Conservation (phyloP, 2,888 invertebrate genomes). For the Perdita meconis region DNA sequence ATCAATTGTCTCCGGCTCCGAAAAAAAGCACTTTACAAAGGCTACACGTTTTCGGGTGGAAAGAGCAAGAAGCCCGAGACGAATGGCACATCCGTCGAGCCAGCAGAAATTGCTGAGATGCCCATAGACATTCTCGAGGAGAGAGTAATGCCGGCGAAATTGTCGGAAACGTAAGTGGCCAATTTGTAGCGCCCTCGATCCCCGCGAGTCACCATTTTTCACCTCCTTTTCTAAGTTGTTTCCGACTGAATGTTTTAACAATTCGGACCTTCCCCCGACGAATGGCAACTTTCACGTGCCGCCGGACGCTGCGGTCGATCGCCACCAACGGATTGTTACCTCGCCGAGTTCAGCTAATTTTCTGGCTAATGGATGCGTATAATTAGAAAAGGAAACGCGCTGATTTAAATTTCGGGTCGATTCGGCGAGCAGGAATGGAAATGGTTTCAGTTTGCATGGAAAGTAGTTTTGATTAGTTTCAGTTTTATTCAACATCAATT, state of each 20-base stretch:
- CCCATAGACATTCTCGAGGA: constrained; percentile 31
- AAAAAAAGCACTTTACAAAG: not conserved
- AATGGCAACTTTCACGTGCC: not conserved
- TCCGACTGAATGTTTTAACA: constrained; percentile 55
- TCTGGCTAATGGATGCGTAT: not conserved
- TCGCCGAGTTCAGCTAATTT: not conserved
- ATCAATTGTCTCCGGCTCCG: not conserved
- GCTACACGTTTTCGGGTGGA: not conserved
- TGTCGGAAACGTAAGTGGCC: constrained; percentile 59
- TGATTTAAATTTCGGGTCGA: not conserved
- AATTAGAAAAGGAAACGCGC: not conserved
- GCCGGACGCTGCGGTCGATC: not conserved
- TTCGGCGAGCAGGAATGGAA: too few species aligned
- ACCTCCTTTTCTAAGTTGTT: constrained; percentile 40
- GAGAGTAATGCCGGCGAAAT: constrained; percentile 50
- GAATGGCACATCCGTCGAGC: constrained; percentile 36
- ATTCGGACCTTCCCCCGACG: constrained; percentile 15
- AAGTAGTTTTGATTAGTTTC: too few species aligned
- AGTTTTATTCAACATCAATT: too few species aligned
- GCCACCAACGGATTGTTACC: not conserved
- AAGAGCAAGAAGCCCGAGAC: constrained; percentile 23
- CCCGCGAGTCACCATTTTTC: constrained; percentile 50
- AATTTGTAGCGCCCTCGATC: constrained; percentile 57
- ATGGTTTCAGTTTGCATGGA: too few species aligned
- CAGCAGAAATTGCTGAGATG: constrained; percentile 47